Conservation (phyloP, 2,888 invertebrate species). For the Dermolepida albohirtum region DNA sequence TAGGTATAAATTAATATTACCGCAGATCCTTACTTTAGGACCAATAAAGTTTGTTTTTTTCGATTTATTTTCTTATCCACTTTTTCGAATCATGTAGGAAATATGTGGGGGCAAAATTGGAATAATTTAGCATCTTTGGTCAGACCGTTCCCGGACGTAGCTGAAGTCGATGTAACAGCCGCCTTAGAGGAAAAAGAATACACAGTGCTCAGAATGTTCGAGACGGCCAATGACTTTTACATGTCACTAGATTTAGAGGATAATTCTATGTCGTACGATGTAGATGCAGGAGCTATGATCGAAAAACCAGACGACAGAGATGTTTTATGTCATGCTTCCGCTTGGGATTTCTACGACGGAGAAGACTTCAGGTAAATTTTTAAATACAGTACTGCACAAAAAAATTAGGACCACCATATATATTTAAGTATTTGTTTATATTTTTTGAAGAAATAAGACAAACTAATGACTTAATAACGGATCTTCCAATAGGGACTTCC, state of each 20-base stretch:
- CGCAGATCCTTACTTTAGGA: background rate
- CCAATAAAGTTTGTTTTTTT: conserved; percentile 45
- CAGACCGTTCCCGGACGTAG: conserved; percentile 65
- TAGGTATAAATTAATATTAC: conserved; percentile 66
- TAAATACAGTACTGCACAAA: no score
- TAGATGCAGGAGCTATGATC: conserved; percentile 66
- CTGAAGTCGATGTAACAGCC: conserved; percentile 67
- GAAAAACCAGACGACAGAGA: conserved; percentile 70
- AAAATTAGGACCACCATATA: no score
- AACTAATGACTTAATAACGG: no score
- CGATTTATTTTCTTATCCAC: no score
- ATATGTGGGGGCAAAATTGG: conserved; percentile 77
- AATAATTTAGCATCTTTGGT: conserved; percentile 66
- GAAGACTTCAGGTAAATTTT: conserved; percentile 71
- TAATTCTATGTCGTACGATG: conserved; percentile 71
- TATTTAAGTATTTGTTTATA: no score
- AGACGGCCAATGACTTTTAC: conserved; percentile 73
- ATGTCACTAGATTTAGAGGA: conserved; percentile 71
- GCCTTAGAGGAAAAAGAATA: conserved; percentile 64
- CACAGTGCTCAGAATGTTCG: conserved; percentile 67
- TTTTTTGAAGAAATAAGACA: no score
- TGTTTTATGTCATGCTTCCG: conserved; percentile 75
- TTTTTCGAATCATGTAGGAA: conserved; percentile 64
- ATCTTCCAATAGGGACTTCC: no score
- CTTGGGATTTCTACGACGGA: conserved; percentile 77